phyloP scores from a whole-genome alignment of 1,140 invertebrate genomes.

The Episyrphus balteatus region DNA sequence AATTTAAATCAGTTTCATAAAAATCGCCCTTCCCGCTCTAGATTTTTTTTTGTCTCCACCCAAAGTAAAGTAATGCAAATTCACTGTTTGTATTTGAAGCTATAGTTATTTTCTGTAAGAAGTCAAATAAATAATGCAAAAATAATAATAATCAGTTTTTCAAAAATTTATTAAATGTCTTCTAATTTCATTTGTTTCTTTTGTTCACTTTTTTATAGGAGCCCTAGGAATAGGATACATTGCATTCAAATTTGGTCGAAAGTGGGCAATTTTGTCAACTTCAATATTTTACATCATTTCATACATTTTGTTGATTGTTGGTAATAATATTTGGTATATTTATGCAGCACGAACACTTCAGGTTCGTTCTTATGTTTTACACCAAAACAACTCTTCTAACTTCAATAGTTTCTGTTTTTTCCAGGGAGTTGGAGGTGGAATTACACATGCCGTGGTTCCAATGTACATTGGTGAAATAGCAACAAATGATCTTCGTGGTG shows the following conservation, averaged over 20 bases:
- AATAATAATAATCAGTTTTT: no score
- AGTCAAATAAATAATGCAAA: no score
- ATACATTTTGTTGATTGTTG: constrained; percentile 50
- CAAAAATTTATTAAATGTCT: no score
- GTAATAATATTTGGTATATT: constrained; percentile 38
- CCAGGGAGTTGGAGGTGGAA: constrained; percentile 51
- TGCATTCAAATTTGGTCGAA: constrained; percentile 58
- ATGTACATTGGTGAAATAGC: constrained; percentile 77
- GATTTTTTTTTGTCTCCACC: no score
- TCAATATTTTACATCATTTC: constrained; percentile 52
- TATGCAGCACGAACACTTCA: constrained; percentile 46
- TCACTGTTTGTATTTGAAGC: no score
- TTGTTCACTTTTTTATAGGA: constrained; percentile 22
- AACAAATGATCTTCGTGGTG: constrained; percentile 55
- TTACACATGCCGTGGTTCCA: constrained; percentile 58
- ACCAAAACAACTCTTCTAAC: no score
- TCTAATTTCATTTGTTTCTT: no score
- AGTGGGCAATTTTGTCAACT: constrained; percentile 48
- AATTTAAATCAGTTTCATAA: no score
- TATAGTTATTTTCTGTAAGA: no score
- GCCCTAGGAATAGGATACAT: constrained; percentile 44
- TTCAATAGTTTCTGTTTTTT: no score
- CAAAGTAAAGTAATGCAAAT: no score
- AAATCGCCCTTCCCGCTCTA: no score
- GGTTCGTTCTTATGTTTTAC: background rate